phyloP scores from a whole-genome alignment of 2,797 vertebrate species.

The Myoxocephalus aenaeus region DNA sequence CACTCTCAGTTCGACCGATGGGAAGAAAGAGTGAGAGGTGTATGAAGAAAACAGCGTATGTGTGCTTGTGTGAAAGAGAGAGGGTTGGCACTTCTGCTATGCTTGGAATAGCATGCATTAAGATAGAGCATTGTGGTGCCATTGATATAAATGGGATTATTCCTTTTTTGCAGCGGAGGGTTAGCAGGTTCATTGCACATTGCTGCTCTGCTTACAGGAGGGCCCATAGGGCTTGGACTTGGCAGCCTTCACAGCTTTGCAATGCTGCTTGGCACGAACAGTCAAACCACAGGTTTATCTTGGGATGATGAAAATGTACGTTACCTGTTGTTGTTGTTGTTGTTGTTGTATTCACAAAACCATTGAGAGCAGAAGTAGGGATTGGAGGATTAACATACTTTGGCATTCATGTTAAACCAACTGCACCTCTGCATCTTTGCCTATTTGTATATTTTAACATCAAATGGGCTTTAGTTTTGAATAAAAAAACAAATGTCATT shows the following conservation, averaged over 20 bases:
- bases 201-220: slow-evolving; percentile 20
- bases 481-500: background rate
- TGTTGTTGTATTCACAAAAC: slow-evolving; percentile 54
- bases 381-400: slow-evolving; percentile 25
- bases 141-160: slow-evolving; percentile 28
- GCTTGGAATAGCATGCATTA: slow-evolving; percentile 36
- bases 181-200: slow-evolving; percentile 62
- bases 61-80: slow-evolving; percentile 14
- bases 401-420: background rate
- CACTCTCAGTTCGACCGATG: slow-evolving; percentile 23
- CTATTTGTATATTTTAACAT: slow-evolving; percentile 13
- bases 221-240: slow-evolving; percentile 39
- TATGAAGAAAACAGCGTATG: slow-evolving; percentile 37
- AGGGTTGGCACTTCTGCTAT: slow-evolving; percentile 22
- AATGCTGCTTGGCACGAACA: slow-evolving; percentile 53
- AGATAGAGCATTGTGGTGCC: slow-evolving; percentile 37
- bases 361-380: slow-evolving; percentile 16
- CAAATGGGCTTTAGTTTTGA: background rate
- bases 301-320: slow-evolving; percentile 58
- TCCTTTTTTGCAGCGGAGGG: slow-evolving; percentile 26
- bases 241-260: slow-evolving; percentile 42
- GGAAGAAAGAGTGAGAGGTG: slow-evolving; percentile 48
- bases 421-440: background rate
- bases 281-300: slow-evolving; percentile 62
- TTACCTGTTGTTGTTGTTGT: slow-evolving; percentile 67